A percentile compares a stretch with the other conserved stretches of the same genome.
Conservation (phyloP, 1,140 invertebrate genomes). For the Olivierus martensii region DNA sequence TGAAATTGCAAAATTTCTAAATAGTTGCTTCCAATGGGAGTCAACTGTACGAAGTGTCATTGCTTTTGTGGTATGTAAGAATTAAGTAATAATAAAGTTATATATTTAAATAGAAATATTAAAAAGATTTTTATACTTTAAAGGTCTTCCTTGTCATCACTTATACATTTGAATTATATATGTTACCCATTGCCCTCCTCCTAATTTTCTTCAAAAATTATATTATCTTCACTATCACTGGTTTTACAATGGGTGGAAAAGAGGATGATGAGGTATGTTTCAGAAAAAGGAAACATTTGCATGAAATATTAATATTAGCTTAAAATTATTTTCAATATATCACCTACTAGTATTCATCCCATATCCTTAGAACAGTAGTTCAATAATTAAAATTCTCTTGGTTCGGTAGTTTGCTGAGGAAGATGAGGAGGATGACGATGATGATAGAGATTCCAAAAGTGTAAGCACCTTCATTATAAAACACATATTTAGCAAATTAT, state of each 20-base stretch:
- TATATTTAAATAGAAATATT: too few species aligned
- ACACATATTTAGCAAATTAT: too few species aligned
- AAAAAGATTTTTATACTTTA: background rate
- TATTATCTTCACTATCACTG: conserved; percentile 10
- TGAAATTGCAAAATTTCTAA: conserved; percentile 77
- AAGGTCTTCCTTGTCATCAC: conserved; percentile 53
- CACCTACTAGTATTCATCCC: too few species aligned
- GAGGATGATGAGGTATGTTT: conserved; percentile 20
- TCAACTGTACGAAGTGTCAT: conserved; percentile 71
- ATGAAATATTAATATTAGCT: too few species aligned
- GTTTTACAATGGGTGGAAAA: background rate
- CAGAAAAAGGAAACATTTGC: too few species aligned
- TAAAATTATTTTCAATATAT: too few species aligned
- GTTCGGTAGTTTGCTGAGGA: conserved; percentile 20
- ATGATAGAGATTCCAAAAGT: conserved; percentile 45
- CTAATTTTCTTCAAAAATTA: conserved; percentile 58
- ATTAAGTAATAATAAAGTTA: too few species aligned
- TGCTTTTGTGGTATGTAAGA: conserved; percentile 52
- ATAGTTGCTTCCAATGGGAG: conserved; percentile 97
- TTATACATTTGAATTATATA: conserved; percentile 77
- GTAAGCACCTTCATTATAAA: conserved; percentile 3
- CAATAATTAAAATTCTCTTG: background rate
- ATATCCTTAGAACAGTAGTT: too few species aligned
- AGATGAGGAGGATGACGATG: conserved; percentile 60
- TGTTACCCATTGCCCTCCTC: conserved; percentile 59